A percentile compares a stretch with the other conserved stretches of the same genome.
phyloP scores from a whole-genome alignment of 2,797 vertebrate species.

The Avahi laniger region DNA sequence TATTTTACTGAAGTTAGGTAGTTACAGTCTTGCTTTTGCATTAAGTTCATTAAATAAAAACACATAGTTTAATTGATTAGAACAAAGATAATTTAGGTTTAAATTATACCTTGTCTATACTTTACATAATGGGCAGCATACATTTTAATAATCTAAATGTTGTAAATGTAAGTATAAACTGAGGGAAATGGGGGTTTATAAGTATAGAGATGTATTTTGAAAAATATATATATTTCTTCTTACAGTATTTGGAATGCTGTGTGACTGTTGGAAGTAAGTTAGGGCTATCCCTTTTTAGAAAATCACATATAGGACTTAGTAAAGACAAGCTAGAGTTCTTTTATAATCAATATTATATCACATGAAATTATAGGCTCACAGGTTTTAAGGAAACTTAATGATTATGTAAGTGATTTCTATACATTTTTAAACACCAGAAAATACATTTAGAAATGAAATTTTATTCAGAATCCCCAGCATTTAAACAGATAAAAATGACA shows the following conservation, averaged over 20 bases:
- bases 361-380: background rate
- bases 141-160: background rate
- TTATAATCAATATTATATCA: slow-evolving; percentile 13
- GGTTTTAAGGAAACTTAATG: slow-evolving; percentile 37
- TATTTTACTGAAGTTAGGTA: slow-evolving; percentile 12
- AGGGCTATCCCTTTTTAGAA: background rate
- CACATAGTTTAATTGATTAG: background rate
- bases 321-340: background rate
- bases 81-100: slow-evolving; percentile 26
- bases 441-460: slow-evolving; percentile 31
- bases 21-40: slow-evolving; percentile 4
- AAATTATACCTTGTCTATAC: background rate
- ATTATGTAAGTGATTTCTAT: slow-evolving; percentile 20
- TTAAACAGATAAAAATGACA: slow-evolving; percentile 18
- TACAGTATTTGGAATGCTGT: background rate
- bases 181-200: slow-evolving; percentile 3
- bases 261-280: background rate
- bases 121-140: background rate
- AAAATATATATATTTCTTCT: background rate
- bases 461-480: background rate
- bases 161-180: background rate
- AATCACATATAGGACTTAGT: background rate
- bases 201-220: background rate
- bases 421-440: slow-evolving; percentile 33
- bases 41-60: slow-evolving; percentile 17